Base-by-base conservation (phyloP, 1,140 invertebrate species). In the Scaptodrosophila lebanonensis region DNA sequence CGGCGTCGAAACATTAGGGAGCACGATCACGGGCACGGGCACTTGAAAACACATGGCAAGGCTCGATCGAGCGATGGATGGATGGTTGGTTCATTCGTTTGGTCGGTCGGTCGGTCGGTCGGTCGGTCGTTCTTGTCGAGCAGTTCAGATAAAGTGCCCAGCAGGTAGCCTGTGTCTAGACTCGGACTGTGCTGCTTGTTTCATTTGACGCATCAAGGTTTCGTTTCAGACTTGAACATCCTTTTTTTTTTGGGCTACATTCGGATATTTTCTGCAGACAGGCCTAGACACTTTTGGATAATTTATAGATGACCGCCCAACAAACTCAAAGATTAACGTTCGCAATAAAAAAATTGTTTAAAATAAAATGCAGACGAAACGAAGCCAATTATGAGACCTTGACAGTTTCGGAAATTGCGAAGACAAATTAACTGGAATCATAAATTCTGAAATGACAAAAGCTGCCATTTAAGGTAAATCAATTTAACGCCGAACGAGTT, bases 41-140 rank as follows among this genome's bases (percentile, higher is more conserved):
- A 77, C 73, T 77, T 73, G 76, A 56, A 39, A 79, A 68, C 73
- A 77, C 75, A 77, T 79, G 73, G 58, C 11, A n/a, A n/a, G 36
- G 29, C 32, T 22, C 40, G 38, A 50, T 33, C 27, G 13, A 25
- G n/a, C n/a, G n/a, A n/a, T n/a, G 32, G 52, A 42, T 56, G 32
- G 59, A 77, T 72, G 73, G 71, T 72, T 71, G 48, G 43, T 32
- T 53, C 22, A 15, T 15, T 30, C 30, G 16, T 20, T 47, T 48
- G 64, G 44, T n/a, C n/a, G n/a, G n/a, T n/a, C n/a, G n/a, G n/a
- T n/a, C n/a, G n/a, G n/a, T n/a, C n/a, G n/a, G n/a, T n/a, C n/a
- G n/a, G n/a, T n/a, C n/a, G n/a, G 22, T 8, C 22, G 8, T 3
- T 25, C 22, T 25, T 8, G 8, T 4, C 22, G 22, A 8, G 51